These are phyloP conservation scores for Sebastes reedi DNA, from an alignment of 2,797 vertebrate genomes.

Conservation along the genomic window DNA sequence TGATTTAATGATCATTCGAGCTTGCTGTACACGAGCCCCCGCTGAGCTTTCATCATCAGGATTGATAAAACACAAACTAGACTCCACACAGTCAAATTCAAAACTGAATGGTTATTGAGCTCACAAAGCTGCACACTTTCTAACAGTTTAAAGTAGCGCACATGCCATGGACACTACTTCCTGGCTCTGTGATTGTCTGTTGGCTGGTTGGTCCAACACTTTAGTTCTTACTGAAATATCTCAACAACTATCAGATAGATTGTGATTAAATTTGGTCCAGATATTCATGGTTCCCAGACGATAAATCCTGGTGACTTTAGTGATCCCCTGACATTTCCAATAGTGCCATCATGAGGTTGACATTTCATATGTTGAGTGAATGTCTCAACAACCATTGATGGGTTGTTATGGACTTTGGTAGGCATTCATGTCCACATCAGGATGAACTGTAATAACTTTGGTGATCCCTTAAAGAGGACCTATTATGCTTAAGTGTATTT, in stretches of 20 bases:
- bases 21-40: neutral
- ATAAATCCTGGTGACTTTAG: neutral
- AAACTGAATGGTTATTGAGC: neutral
- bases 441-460: neutral
- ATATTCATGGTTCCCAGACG: neutral
- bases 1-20: conserved; percentile 18
- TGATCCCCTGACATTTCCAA: neutral
- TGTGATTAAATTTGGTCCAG: neutral
- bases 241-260: neutral
- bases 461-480: too few relatives aligned
- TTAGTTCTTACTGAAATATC: neutral
- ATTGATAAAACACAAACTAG: conserved; percentile 5
- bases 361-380: neutral
- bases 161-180: neutral
- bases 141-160: neutral
- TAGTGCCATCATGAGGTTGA: neutral
- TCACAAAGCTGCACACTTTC: neutral
- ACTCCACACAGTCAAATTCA: neutral
- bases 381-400: neutral
- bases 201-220: neutral
- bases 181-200: neutral
- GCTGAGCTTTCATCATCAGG: conserved; percentile 6
- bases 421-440: neutral
- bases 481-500: too few relatives aligned
- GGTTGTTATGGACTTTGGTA: neutral